phyloP scores from a whole-genome alignment of 2,797 vertebrate genomes.

The Oceanodroma leucorhoa region DNA sequence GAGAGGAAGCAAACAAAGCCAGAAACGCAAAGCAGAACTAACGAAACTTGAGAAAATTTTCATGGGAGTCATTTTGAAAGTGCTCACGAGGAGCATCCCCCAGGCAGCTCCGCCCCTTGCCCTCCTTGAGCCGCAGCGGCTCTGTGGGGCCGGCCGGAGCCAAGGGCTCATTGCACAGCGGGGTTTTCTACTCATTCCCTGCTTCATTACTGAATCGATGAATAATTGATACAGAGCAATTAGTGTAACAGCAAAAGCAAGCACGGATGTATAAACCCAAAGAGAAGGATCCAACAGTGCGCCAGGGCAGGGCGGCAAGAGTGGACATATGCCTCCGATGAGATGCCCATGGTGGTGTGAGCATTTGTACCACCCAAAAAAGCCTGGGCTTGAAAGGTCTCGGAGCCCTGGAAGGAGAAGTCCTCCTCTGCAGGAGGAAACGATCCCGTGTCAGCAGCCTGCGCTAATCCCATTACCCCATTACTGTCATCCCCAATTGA shows the following conservation, averaged over 20 bases:
- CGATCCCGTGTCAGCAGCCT: neutral
- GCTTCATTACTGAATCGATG: neutral
- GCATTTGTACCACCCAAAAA: neutral
- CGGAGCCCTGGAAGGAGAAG: neutral
- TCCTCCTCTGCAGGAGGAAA: neutral
- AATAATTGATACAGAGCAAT: conserved; percentile 45
- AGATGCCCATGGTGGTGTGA: neutral
- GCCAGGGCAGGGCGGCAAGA: fast-evolving
- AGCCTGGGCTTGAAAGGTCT: neutral
- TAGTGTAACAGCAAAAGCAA: neutral
- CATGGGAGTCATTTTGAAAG: neutral
- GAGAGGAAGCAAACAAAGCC: neutral
- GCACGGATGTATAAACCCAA: neutral
- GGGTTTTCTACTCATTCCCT: neutral
- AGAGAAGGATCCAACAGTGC: neutral
- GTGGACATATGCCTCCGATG: fast-evolving
- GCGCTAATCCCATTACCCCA: neutral
- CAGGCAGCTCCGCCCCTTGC: neutral
- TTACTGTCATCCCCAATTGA: neutral
- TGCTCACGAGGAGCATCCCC: neutral
- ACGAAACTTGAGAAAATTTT: neutral
- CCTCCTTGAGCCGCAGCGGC: fast-evolving
- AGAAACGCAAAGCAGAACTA: neutral
- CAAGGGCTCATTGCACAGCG: neutral
- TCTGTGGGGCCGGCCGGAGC: fast-evolving